Evolutionary conservation across 2,113 vertebrate species (phyloP), one percentile per base, ranked within the genome.

Genomic region (Trogon melanurus): DNA sequence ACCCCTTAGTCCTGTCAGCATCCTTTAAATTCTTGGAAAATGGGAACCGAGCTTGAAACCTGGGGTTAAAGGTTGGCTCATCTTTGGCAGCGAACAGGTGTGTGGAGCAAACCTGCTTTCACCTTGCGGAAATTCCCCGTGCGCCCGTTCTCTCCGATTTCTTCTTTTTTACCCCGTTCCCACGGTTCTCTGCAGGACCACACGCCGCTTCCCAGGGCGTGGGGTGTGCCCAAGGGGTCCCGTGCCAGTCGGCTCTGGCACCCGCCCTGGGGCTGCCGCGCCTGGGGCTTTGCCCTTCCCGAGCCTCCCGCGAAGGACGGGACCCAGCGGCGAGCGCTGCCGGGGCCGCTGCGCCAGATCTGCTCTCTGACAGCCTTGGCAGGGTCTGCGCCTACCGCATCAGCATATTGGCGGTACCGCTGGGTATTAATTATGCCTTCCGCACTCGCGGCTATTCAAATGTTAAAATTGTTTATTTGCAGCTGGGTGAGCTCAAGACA

Each of bases 391-490:
- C 94, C 90, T 84, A 78, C 93, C 72, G 44, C 89, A 91, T 93
- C 91, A 95, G 94, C 94, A 91, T 12, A 58, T 88, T 88, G 93
- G 85, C 89, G 87, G 76, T 76, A 70, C 96, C 91, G 17, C 90
- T 91, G 91, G 95, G 90, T 94, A 71, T 95, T 97, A 96, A 96
- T 97, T 96, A 93, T 74, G 91, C 94, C 90, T 96, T 91, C 91
- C 85, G 29, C 82, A 74, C 93, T 93, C 79, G 61, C 64, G 57
- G 91, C 95, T 90, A 91, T 95, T 96, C 96, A 96, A 32, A 96
- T 96, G 93, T 61, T 96, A 93, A 96, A 96, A 91, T 90, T 88
- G 90, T 94, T 97, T 96, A 93, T 96, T 95, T 94, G 95, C 95
- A 94, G 93, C 95, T 94, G 93, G 90, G 56, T 21, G 85, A 96